Percentiles rank a stretch among this genome's conserved stretches.
These are phyloP conservation scores for Tenthredo livida DNA, from an alignment of 2,888 invertebrate genomes.

Conservation along the genomic window DNA sequence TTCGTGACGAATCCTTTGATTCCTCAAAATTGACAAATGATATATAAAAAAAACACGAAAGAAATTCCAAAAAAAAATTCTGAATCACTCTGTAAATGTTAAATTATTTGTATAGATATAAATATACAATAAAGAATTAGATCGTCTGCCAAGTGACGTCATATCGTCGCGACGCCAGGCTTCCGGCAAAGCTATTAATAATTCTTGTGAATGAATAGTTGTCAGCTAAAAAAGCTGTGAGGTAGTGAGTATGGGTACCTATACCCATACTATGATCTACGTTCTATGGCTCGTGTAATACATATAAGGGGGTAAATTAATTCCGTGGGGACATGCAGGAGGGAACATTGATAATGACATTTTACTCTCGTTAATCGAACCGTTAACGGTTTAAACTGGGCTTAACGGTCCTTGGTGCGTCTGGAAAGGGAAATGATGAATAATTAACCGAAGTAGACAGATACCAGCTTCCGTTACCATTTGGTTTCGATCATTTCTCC, in stretches of 20 bases:
- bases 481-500: slow-evolving; percentile 17
- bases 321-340: slow-evolving; percentile 17
- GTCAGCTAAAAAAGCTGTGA: slow-evolving; percentile 2
- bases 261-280: not conserved
- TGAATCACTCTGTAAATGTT: too few species aligned
- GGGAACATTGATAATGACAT: slow-evolving; percentile 44
- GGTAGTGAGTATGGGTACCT: not conserved
- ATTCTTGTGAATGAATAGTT: slow-evolving; percentile 20
- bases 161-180: not conserved
- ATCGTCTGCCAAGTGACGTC: slow-evolving; percentile 19
- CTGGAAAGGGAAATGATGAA: slow-evolving; percentile 38
- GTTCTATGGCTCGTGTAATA: not conserved
- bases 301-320: not conserved
- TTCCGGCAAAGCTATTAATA: slow-evolving; percentile 24
- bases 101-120: not conserved
- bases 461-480: slow-evolving; percentile 11
- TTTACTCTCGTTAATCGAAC: slow-evolving; percentile 49
- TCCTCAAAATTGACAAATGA: too few species aligned
- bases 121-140: not conserved
- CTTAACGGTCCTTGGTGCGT: slow-evolving; percentile 36
- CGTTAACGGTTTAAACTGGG: slow-evolving; percentile 46
- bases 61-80: too few species aligned
- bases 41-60: too few species aligned
- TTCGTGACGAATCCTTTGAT: too few species aligned
- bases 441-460: slow-evolving; percentile 40